Evolutionary conservation across 1,140 invertebrate genomes (phyloP).

Genomic region (Procambarus clarkii): DNA sequence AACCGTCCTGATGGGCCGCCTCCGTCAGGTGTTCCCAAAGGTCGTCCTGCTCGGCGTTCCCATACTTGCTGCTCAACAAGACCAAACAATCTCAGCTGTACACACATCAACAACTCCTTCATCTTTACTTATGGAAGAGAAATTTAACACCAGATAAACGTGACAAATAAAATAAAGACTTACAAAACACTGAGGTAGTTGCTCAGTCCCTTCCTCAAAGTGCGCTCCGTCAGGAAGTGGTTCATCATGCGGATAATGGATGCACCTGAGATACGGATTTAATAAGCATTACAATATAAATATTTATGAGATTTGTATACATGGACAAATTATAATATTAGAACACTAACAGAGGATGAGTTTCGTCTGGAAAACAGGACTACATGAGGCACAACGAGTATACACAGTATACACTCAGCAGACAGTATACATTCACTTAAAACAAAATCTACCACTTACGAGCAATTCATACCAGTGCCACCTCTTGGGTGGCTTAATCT

Average conservation of each 20-base stretch:
- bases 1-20: constrained; percentile 44
- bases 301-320: too few species aligned
- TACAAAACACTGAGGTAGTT: constrained; percentile 81
- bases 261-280: constrained; percentile 80
- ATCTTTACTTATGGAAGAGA: neutral
- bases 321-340: too few species aligned
- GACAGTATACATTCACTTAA: too few species aligned
- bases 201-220: constrained; percentile 88
- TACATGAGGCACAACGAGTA: too few species aligned
- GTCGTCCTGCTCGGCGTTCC: constrained; percentile 89
- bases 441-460: too few species aligned
- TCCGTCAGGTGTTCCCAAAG: constrained; percentile 44
- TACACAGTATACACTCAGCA: too few species aligned
- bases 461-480: too few species aligned
- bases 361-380: too few species aligned
- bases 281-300: too few species aligned
- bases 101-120: neutral
- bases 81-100: neutral
- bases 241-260: constrained; percentile 97
- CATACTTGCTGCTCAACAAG: constrained; percentile 65
- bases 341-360: too few species aligned
- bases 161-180: neutral
- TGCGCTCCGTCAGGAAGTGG: constrained; percentile 88
- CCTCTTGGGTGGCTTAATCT: too few species aligned
- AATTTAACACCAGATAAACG: neutral